phyloP scores from a whole-genome alignment of 2,888 invertebrate genomes.

The Arctia plantaginis region DNA sequence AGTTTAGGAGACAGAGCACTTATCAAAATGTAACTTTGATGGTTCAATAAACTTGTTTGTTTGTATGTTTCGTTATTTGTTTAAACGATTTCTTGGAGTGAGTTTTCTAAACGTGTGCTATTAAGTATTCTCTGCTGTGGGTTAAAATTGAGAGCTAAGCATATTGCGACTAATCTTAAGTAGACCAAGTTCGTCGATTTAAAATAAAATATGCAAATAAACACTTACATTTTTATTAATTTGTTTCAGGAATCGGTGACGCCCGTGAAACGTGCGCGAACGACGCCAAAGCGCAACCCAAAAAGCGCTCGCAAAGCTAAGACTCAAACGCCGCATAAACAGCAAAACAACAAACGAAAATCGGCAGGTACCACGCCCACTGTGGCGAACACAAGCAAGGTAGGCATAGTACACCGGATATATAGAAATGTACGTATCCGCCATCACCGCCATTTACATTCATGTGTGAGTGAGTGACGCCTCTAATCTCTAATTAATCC shows the following conservation, averaged over 20 bases:
- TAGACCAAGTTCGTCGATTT: no score
- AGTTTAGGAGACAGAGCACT: no score
- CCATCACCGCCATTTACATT: constrained; percentile 80
- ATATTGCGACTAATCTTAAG: no score
- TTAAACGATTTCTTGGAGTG: no score
- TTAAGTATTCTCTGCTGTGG: no score
- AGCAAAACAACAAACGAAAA: constrained; percentile 71
- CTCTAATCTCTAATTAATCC: background rate
- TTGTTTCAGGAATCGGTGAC: constrained; percentile 68
- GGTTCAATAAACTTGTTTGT: no score
- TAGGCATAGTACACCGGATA: constrained; percentile 87
- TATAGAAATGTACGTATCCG: constrained; percentile 87
- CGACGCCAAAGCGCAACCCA: constrained; percentile 77
- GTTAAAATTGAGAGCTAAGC: no score
- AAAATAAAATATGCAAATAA: no score
- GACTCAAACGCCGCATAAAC: constrained; percentile 58
- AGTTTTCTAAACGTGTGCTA: no score
- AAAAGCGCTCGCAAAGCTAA: constrained; percentile 70
- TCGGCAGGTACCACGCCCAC: constrained; percentile 80
- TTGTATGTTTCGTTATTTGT: no score
- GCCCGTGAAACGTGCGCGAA: constrained; percentile 74
- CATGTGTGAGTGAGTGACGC: constrained; percentile 64
- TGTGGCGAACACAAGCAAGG: constrained; percentile 82
- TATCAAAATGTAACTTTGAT: no score
- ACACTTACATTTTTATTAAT: background rate